Percentiles rank a stretch among this genome's conserved stretches.
These are phyloP conservation scores for Cosmia trapezina DNA, from an alignment of 2,888 invertebrate genomes.

Conservation along the genomic window DNA sequence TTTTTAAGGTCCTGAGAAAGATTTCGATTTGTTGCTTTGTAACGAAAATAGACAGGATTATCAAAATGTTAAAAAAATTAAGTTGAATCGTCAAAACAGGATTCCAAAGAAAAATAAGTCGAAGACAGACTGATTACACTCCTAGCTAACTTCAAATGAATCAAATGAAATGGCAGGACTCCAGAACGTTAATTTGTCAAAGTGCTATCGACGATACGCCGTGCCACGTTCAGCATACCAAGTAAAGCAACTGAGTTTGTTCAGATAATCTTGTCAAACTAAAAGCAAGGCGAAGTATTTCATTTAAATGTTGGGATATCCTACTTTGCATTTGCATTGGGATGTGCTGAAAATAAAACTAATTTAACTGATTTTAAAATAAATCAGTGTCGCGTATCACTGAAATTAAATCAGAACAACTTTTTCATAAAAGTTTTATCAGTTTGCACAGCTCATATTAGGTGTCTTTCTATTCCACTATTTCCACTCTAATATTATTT, in stretches of 20 bases:
- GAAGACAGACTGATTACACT: conserved; percentile 24
- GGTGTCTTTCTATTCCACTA: neutral
- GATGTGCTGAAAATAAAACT: neutral
- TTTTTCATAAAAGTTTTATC: too few species aligned
- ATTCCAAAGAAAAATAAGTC: conserved; percentile 8
- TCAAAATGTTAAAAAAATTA: neutral
- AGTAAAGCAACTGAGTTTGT: conserved; percentile 31
- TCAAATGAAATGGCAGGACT: conserved; percentile 33
- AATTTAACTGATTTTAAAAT: neutral
- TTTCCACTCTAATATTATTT: neutral
- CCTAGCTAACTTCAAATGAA: conserved; percentile 25
- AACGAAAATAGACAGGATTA: neutral
- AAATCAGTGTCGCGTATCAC: neutral
- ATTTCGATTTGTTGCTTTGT: neutral
- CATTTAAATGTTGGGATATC: conserved; percentile 25
- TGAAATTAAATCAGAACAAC: neutral
- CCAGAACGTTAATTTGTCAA: conserved; percentile 55
- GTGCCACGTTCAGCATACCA: conserved; percentile 42
- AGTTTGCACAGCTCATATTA: neutral
- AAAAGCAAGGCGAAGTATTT: conserved; percentile 10
- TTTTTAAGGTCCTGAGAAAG: neutral
- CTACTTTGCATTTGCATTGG: neutral
- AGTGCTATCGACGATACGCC: conserved; percentile 48
- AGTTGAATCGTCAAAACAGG: neutral
- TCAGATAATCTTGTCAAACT: conserved; percentile 33